Conservation (phyloP, 2,113 vertebrate genomes). For the Poeciliopsis occidentalis region DNA sequence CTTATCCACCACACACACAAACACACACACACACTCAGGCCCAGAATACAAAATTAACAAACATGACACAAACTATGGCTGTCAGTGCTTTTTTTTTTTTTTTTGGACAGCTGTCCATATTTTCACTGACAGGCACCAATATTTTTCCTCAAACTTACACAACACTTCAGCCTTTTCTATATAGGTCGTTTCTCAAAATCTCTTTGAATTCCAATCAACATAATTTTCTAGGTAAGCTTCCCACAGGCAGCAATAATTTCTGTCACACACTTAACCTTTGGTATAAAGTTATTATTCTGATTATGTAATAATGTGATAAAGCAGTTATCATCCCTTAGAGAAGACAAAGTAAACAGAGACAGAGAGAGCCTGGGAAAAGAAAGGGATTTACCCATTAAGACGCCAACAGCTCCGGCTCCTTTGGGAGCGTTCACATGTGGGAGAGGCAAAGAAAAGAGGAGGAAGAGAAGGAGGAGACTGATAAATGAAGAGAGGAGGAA, state of each 20-base stretch:
- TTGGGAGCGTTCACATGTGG: constrained; percentile 47
- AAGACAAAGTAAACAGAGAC: neutral
- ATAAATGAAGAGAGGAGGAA: constrained; percentile 51
- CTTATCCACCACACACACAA: constrained; percentile 28
- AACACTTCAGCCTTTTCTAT: neutral
- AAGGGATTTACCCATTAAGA: constrained; percentile 48
- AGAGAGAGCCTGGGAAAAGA: constrained; percentile 4
- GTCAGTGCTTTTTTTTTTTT: constrained; percentile 17
- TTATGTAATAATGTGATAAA: constrained; percentile 40
- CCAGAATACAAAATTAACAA: constrained; percentile 3
- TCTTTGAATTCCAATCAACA: constrained; percentile 35
- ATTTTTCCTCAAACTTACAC: constrained; percentile 21
- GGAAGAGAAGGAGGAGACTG: constrained; percentile 37
- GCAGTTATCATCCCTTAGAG: constrained; percentile 20
- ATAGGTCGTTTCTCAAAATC: neutral
- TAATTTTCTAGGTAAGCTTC: constrained; percentile 10
- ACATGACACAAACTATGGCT: constrained; percentile 28
- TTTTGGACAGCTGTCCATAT: constrained; percentile 40
- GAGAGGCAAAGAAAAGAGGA: constrained; percentile 11
- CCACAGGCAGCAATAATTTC: neutral
- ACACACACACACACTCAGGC: constrained; percentile 31
- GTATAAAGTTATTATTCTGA: constrained; percentile 11
- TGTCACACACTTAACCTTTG: constrained; percentile 17
- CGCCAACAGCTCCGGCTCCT: constrained; percentile 51
- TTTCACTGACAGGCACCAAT: constrained; percentile 43